Evolutionary conservation across 2,797 vertebrate species (phyloP), one percentile per base, ranked within the genome.

Genomic region (Malacoctenus gilli): DNA sequence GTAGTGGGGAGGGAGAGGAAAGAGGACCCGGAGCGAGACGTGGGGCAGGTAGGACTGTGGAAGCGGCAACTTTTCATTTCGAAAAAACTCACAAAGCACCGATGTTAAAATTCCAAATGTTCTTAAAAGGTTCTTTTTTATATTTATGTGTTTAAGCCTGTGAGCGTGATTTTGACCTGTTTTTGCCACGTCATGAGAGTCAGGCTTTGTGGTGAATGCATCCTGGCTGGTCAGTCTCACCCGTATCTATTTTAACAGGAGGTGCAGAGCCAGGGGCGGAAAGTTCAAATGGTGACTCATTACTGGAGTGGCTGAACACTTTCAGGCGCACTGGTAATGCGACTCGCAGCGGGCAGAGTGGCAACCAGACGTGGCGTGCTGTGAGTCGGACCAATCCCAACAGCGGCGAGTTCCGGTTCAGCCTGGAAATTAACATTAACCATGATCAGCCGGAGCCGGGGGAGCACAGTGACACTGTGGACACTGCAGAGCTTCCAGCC

Each of bases 401-500:
- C 86, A 98, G 94, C 8, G 94, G 95, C 23, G 95, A 98, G 72
- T 98, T 98, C 65, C 92, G 94, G 15, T 98, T 98, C 86, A 97
- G 95, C 79, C 89, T 98, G 22, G 96, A 98, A 89, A 97, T 98
- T 79, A 96, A 97, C 80, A 95, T 97, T 77, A 98, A 96, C 83
- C 95, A 96, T 0, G 95, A 98, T 75, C 94, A 95, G 75, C 93
- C 93, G 16, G 92, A 93, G 51, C 84, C 87, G 0, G 91, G 90
- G 20, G 91, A 93, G 60, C 90, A 92, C 57, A 88, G 64, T 16
- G 92, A 92, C 23, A 22, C 75, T 9, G 68, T 64, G 7, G 89
- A 91, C 25, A 36, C 81, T 1, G 55, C 78, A 36, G 90, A 92
- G 56, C 68, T 82, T n/a, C 73, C 85, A 3, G 61, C 67, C 49